phyloP scores from a whole-genome alignment of 2,888 invertebrate genomes.

The Torymus tubicola region DNA sequence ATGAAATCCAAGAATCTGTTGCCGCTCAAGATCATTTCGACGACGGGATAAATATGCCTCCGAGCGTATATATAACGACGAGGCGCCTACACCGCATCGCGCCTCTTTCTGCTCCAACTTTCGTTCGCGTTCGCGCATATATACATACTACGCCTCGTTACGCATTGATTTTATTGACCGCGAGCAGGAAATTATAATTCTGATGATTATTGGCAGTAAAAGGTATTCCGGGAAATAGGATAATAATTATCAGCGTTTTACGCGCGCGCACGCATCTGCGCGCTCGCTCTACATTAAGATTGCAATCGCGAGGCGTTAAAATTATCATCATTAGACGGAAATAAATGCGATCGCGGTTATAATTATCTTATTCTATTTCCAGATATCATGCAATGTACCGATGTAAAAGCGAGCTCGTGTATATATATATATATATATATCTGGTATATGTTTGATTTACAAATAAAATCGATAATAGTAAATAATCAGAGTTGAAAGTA shows the following conservation, averaged over 20 bases:
- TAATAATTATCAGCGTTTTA: slow-evolving; percentile 50
- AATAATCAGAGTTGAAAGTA: too few relatives aligned
- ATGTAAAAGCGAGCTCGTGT: background rate
- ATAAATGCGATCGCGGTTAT: slow-evolving; percentile 35
- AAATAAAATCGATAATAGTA: too few relatives aligned
- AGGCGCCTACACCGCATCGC: background rate
- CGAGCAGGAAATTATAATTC: slow-evolving; percentile 46
- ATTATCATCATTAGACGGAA: slow-evolving; percentile 39
- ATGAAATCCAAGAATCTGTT: slow-evolving; percentile 58
- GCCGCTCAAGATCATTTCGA: slow-evolving; percentile 54
- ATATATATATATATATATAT: too few relatives aligned
- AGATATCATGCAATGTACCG: background rate
- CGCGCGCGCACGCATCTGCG: background rate
- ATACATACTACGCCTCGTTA: slow-evolving; percentile 49
- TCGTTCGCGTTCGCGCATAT: slow-evolving; percentile 18
- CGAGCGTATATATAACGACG: slow-evolving; percentile 34
- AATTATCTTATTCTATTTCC: slow-evolving; percentile 32
- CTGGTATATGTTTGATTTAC: slow-evolving; percentile 6
- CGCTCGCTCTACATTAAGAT: slow-evolving; percentile 44
- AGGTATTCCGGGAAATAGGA: slow-evolving; percentile 55
- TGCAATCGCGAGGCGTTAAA: slow-evolving; percentile 39
- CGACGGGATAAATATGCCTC: slow-evolving; percentile 45
- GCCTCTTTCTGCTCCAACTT: slow-evolving; percentile 16
- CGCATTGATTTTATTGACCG: slow-evolving; percentile 55
- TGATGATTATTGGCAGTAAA: slow-evolving; percentile 53